Evolutionary conservation across 2,113 vertebrate species (phyloP), one percentile per base, ranked within the genome.

Genomic region (Austrofundulus limnaeus): DNA sequence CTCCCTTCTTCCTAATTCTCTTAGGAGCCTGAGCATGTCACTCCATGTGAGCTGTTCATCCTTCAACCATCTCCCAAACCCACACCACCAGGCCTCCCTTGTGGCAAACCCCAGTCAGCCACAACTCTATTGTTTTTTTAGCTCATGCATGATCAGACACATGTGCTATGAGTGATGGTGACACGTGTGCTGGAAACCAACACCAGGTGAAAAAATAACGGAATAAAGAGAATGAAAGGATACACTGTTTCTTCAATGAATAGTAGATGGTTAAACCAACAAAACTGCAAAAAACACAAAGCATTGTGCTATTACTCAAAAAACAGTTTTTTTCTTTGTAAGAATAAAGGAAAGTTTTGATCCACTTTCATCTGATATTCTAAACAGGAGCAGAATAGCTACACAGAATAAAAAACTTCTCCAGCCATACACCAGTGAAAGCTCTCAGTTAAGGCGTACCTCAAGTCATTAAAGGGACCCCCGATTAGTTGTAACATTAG

Each of bases 41-140:
- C 73, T 87, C 76, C 77, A 76, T 61, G 74, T 86, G 75, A 87
- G 72, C 57, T 46, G 16, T 59, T 88, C 84, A 88, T 86, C 81
- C 86, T 74, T 89, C 87, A 91, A 81, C 65, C 70, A 58, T 66
- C 80, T 88, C 85, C 86, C 82, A 79, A 80, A 74, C 67, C 79
- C 61, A 54, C 61, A 67, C 55, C 61, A 67, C 58, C 66, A 67
- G 78, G 72, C 70, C 55, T 78, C 50, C 65, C 65, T 75, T 16
- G 0, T 37, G 51, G 51, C 71, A 10, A 75, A 74, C 62, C 68
- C 48, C 72, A 81, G 52, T 70, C 78, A 75, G 73, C 61, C 66
- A 82, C 45, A 28, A 42, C 63, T 51, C 24, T 39, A 19, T 75
- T 84, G 70, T 72, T 81, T 75, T 82, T 86, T 64, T 28, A 72